Base-by-base conservation (phyloP, 2,888 invertebrate species). In the Escarpia spicata region DNA sequence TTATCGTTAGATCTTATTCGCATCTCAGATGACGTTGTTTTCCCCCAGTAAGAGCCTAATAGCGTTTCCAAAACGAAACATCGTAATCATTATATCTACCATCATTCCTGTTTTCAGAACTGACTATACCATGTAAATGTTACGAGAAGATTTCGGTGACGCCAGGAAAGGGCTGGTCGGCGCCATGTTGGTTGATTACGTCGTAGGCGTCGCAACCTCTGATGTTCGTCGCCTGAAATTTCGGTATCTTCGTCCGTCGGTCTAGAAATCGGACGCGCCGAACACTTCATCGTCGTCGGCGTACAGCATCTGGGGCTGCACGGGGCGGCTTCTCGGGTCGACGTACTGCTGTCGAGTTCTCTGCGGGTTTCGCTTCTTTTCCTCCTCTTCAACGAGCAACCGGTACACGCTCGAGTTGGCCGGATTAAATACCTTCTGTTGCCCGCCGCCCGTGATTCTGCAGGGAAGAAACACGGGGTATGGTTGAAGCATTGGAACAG, bases 371-470 rank as follows among this genome's bases (percentile, higher is more conserved):
- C 44, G n/a, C 31, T 91, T 43, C 91, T 91, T 31, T n/a, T n/a
- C 92, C 60, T 94, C 94, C 75, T 94, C 93, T 92, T 94, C 94
- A 58, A 90, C 75, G 31, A 94, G 92, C 92, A 94, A 52, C 26
- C 93, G 92, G 45, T 91, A 92, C 15, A 94, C 94, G 58, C 93
- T 93, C 15, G 94, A 94, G 43, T 93, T 91, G 37, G 91, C 60
- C 37, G 94, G 94, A 90, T 94, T 93, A 92, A 94, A 94, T 58
- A 92, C 92, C 93, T 93, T 93, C 58, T 92, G 43, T 44, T 93
- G 93, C n/a, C 92, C 92, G 12, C 91, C 91, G 75, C 75, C 75
- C 75, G 75, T 75, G 75, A 75, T 75, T 75, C 75, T 75, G 75
- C 75, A 26, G 75, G 75, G 75, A 75, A 75, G 75, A 75, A 75